Conservation (phyloP, 2,888 invertebrate genomes). For the Smittia sp. region DNA sequence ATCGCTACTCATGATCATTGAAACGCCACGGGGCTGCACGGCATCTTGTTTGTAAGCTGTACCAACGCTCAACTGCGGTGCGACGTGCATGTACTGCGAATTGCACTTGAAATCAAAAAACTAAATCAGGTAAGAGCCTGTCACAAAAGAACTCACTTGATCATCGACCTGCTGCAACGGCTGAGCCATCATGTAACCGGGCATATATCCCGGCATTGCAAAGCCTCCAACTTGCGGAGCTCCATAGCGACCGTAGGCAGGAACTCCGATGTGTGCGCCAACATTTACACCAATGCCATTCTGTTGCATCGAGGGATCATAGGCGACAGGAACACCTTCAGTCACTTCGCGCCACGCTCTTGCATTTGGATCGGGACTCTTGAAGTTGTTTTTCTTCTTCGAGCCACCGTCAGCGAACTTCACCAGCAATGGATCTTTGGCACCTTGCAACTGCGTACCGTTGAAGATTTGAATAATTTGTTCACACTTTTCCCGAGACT, state of each 20-base stretch:
- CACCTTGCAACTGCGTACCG: slow-evolving; percentile 81
- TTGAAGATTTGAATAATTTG: slow-evolving; percentile 92
- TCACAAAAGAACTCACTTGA: slow-evolving; percentile 50
- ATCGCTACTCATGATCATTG: slow-evolving; percentile 67
- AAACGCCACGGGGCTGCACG: slow-evolving; percentile 57
- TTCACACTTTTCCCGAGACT: slow-evolving; percentile 95
- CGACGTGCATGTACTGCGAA: slow-evolving; percentile 54
- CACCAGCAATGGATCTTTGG: slow-evolving; percentile 90
- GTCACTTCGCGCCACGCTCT: slow-evolving; percentile 63
- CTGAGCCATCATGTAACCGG: slow-evolving; percentile 64
- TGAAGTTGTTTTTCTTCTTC: slow-evolving; percentile 77
- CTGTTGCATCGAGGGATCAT: slow-evolving; percentile 53
- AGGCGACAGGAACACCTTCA: slow-evolving; percentile 54
- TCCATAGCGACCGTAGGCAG: slow-evolving; percentile 54
- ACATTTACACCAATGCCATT: slow-evolving; percentile 54
- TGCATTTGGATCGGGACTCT: slow-evolving; percentile 60
- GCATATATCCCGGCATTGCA: slow-evolving; percentile 65
- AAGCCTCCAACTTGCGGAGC: slow-evolving; percentile 62
- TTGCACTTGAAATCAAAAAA: slow-evolving; percentile 6
- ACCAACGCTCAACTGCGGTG: slow-evolving; percentile 54
- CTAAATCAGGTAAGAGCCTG: slow-evolving; percentile 30
- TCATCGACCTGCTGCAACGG: slow-evolving; percentile 67
- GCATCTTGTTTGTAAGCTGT: slow-evolving; percentile 58
- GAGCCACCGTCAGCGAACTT: slow-evolving; percentile 98
- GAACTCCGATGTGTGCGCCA: slow-evolving; percentile 52